A percentile compares a stretch with the other conserved stretches of the same genome.
Evolutionary conservation across 2,888 invertebrate species (phyloP).

Genomic region (Sialis fuliginosa): DNA sequence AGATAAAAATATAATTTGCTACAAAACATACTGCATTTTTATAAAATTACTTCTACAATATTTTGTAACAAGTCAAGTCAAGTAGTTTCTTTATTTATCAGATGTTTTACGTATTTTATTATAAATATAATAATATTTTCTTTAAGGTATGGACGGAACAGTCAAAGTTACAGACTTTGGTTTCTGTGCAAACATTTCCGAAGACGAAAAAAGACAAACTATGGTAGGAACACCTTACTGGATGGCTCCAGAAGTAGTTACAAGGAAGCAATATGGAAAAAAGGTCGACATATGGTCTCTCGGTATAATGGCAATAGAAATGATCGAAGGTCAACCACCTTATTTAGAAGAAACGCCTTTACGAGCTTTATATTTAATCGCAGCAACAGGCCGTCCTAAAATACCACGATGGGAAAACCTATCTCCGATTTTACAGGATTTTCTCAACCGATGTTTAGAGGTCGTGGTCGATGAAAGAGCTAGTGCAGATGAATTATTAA

Average conservation of each 20-base stretch:
- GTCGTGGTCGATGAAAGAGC: conserved; percentile 66
- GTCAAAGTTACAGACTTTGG: conserved; percentile 95
- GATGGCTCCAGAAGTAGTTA: conserved; percentile 96
- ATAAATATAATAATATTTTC: no score
- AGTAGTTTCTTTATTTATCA: no score
- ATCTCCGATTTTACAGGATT: conserved; percentile 59
- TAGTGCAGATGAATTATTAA: conserved; percentile 57
- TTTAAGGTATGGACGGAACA: conserved; percentile 59
- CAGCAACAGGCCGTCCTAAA: conserved; percentile 85
- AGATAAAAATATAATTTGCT: no score
- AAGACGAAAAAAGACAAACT: conserved; percentile 87
- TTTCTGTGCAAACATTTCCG: conserved; percentile 91
- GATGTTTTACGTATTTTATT: no score
- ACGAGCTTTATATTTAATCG: conserved; percentile 84
- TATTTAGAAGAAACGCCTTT: conserved; percentile 90
- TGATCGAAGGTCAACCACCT: conserved; percentile 94
- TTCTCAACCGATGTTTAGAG: conserved; percentile 76
- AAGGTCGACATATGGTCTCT: conserved; percentile 90
- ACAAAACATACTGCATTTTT: no score
- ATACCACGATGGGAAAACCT: conserved; percentile 69
- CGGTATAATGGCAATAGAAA: conserved; percentile 97
- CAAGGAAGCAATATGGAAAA: conserved; percentile 83
- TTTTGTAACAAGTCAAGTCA: no score
- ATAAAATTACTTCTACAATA: no score
- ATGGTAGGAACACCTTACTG: conserved; percentile 98